These are phyloP conservation scores for Hylyphantes graminicola DNA, from an alignment of 1,140 invertebrate genomes.

Conservation along the genomic window DNA sequence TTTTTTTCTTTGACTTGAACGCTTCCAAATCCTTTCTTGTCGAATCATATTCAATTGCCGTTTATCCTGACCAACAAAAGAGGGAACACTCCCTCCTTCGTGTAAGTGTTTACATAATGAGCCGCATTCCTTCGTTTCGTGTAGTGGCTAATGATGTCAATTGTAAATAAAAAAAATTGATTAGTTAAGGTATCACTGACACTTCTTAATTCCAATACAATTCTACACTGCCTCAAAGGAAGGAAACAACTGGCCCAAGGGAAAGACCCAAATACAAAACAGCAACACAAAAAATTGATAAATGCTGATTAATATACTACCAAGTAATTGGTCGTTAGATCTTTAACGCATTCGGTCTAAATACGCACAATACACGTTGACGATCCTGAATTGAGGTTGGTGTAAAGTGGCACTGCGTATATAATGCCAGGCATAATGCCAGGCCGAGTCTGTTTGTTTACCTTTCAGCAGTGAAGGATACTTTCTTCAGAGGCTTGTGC, in stretches of 20 bases:
- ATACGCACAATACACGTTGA: slow-evolving; percentile 37
- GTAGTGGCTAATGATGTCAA: not conserved
- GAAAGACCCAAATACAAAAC: slow-evolving; percentile 44
- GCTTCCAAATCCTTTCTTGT: too few relatives aligned
- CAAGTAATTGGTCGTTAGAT: slow-evolving; percentile 42
- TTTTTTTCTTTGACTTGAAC: too few relatives aligned
- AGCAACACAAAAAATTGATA: slow-evolving; percentile 16
- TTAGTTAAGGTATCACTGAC: slow-evolving; percentile 10
- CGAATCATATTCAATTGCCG: too few relatives aligned
- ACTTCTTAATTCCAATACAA: not conserved
- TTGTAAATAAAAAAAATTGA: slow-evolving; percentile 5
- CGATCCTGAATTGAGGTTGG: slow-evolving; percentile 36
- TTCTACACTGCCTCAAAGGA: slow-evolving; percentile 1
- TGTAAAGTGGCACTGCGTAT: slow-evolving; percentile 26
- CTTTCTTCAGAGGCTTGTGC: not conserved
- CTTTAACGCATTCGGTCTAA: slow-evolving; percentile 19
- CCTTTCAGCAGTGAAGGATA: not conserved
- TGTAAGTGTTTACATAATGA: too few relatives aligned
- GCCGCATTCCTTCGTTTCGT: slow-evolving; percentile 6
- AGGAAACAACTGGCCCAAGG: slow-evolving; percentile 17
- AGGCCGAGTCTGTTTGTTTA: not conserved
- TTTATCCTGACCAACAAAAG: too few relatives aligned
- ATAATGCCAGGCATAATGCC: not conserved
- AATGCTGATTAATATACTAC: slow-evolving; percentile 35
- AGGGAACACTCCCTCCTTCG: too few relatives aligned